Base-by-base conservation (phyloP, 1,140 invertebrate species). In the Atopsyche davidsoni region DNA sequence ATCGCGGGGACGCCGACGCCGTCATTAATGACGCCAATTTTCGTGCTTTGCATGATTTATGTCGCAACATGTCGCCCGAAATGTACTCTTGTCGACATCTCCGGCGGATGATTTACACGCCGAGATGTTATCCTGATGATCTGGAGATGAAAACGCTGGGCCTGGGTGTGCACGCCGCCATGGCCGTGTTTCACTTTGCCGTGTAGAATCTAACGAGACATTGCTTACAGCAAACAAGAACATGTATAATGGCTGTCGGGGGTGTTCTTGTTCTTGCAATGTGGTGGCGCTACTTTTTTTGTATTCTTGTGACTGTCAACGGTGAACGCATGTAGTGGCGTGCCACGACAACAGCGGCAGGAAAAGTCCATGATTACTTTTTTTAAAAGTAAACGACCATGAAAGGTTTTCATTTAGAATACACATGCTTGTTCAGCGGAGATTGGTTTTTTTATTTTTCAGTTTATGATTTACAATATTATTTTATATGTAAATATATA, bases 21-120 rank as follows among this genome's bases (percentile, higher is more conserved):
- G 32, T 34, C 32, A 34, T 34, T 34, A 34, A 34, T 34, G n/a
- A 34, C 32, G 32, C n/a, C 32, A 34, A 34, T 16, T 34, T 34
- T 34, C 16, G 32, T 16, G 16, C 32, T 34, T 34, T 34, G 32
- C 32, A 34, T 34, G 32, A 34, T 34, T 34, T 34, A 34, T 34
- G 16, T 34, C n/a, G 32, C n/a, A 34, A 34, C 32, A 34, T 34
- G 32, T 34, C 32, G 32, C 4, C 32, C n/a, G n/a, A 34, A 34
- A 34, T 34, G 32, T 34, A n/a, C n/a, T n/a, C 32, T 16, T 16
- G 32, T 3, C 11, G 32, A 34, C 32, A 13, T 34, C 32, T 34
- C n/a, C 16, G 11, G n/a, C 3, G 16, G 3, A 34, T 34, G 32
- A 34, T 34, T 34, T 34, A 34, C 16, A 34, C n/a, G 11, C 32